Percentiles rank a stretch among this genome's conserved stretches.
Evolutionary conservation across 1,140 invertebrate genomes (phyloP).

Genomic region (Armadillidium nasatum): DNA sequence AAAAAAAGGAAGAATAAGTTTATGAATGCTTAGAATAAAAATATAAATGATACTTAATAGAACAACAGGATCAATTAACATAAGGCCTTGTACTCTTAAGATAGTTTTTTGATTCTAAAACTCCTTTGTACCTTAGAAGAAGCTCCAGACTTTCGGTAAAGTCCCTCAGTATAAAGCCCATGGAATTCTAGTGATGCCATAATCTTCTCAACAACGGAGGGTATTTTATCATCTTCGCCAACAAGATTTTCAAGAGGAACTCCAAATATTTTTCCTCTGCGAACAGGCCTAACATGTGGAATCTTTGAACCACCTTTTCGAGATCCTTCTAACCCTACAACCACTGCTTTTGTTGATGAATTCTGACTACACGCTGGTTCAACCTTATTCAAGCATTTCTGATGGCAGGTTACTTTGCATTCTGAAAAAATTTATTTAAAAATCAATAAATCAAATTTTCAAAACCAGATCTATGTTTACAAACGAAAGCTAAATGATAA

Average conservation of each 20-base stretch:
- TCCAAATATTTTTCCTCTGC: slow-evolving; percentile 53
- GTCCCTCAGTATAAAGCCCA: slow-evolving; percentile 84
- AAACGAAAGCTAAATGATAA: too few relatives aligned
- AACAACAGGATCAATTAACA: too few relatives aligned
- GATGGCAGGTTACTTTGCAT: slow-evolving; percentile 90
- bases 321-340: slow-evolving; percentile 18
- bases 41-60: too few relatives aligned
- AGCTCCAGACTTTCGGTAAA: slow-evolving; percentile 88
- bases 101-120: too few relatives aligned
- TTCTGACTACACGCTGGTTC: slow-evolving; percentile 46
- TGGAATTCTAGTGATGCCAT: slow-evolving; percentile 86
- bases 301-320: background rate
- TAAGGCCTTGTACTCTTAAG: too few relatives aligned
- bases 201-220: slow-evolving; percentile 76
- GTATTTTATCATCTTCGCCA: slow-evolving; percentile 60
- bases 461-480: too few relatives aligned
- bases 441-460: too few relatives aligned
- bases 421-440: slow-evolving; percentile 60
- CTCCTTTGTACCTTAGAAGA: slow-evolving; percentile 36
- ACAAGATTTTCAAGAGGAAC: slow-evolving; percentile 54
- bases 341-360: slow-evolving; percentile 34
- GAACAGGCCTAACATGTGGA: background rate
- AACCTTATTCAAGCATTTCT: slow-evolving; percentile 79
- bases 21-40: too few relatives aligned
- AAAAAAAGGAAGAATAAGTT: too few relatives aligned